These are phyloP conservation scores for Scrobipalpa costella DNA, from an alignment of 2,888 invertebrate genomes.

Conservation along the genomic window DNA sequence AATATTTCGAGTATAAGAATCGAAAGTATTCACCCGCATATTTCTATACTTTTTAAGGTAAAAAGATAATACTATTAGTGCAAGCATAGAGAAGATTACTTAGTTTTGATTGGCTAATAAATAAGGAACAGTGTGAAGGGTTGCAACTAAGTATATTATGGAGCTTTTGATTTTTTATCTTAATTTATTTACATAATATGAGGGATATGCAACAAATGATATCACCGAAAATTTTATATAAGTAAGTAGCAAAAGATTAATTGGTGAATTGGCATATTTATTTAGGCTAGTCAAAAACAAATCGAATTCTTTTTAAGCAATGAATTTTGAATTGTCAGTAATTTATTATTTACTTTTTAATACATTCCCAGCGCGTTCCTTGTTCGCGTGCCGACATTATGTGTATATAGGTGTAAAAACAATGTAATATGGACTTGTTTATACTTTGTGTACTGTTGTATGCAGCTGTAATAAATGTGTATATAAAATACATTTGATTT, in stretches of 20 bases:
- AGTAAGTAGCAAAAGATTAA: background rate
- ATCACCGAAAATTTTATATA: background rate
- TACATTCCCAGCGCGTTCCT: slow-evolving; percentile 65
- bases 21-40: too few relatives aligned
- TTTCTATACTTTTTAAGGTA: too few relatives aligned
- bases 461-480: slow-evolving; percentile 75
- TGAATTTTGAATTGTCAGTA: background rate
- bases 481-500: slow-evolving; percentile 53
- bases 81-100: too few relatives aligned
- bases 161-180: too few relatives aligned
- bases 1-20: too few relatives aligned
- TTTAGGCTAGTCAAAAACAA: slow-evolving; percentile 44
- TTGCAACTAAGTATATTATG: too few relatives aligned
- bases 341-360: slow-evolving; percentile 36
- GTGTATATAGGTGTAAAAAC: slow-evolving; percentile 66
- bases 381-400: slow-evolving; percentile 52
- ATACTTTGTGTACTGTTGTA: slow-evolving; percentile 73
- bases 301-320: slow-evolving; percentile 19
- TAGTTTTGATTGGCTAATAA: too few relatives aligned
- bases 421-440: slow-evolving; percentile 64
- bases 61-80: too few relatives aligned
- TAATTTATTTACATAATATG: too few relatives aligned
- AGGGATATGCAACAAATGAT: background rate
- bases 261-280: slow-evolving; percentile 5
- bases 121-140: too few relatives aligned